These are phyloP conservation scores for Lepus oiostolus DNA, from an alignment of 2,797 vertebrate genomes.

Conservation along the genomic window DNA sequence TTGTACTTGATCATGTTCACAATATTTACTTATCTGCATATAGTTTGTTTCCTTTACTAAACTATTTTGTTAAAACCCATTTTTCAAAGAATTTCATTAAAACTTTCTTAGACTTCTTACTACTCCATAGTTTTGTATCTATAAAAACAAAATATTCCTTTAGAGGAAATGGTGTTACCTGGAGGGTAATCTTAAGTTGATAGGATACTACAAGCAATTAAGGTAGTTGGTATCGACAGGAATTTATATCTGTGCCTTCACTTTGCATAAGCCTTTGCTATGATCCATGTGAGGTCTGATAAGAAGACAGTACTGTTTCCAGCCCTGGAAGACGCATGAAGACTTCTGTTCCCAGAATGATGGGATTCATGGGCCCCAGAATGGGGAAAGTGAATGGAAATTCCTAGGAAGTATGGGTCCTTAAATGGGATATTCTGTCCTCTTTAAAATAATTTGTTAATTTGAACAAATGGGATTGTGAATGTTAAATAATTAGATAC, in stretches of 20 bases:
- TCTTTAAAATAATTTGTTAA: conserved; percentile 11
- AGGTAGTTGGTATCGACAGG: not conserved
- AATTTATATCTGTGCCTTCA: not conserved
- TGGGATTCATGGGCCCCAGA: not conserved
- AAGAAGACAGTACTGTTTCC: not conserved
- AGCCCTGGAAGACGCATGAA: not conserved
- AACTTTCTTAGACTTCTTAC: not conserved
- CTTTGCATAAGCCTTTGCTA: not conserved
- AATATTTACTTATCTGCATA: not conserved
- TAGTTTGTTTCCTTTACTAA: conserved; percentile 18
- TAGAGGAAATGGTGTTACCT: not conserved
- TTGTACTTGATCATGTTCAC: not conserved
- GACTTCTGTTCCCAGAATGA: not conserved
- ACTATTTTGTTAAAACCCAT: not conserved
- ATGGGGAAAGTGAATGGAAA: not conserved
- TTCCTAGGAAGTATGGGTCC: not conserved
- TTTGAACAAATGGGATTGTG: conserved; percentile 7
- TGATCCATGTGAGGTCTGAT: not conserved
- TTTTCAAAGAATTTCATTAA: conserved; percentile 20
- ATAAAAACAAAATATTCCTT: not conserved
- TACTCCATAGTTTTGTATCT: not conserved
- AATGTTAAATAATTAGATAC: not conserved
- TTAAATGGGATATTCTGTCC: not conserved
- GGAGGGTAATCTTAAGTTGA: not conserved
- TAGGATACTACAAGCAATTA: not conserved